Evolutionary conservation across 2,888 invertebrate species (phyloP).

Genomic region (Callimorpha dominula): DNA sequence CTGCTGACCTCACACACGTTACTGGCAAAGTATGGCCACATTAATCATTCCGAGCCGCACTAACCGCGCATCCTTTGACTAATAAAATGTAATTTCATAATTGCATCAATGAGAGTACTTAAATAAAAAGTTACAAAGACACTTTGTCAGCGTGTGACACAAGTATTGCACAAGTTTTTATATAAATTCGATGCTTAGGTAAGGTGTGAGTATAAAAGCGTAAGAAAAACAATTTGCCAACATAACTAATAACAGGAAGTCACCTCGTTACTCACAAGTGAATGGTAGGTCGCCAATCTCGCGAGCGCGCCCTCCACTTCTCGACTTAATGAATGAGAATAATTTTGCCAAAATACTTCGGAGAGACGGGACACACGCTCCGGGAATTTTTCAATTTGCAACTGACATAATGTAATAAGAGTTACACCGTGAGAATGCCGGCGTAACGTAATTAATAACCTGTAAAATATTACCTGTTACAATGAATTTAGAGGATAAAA

Average conservation of each 20-base stretch:
- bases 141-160: slow-evolving; percentile 44
- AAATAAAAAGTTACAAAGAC: slow-evolving; percentile 35
- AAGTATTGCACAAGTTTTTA: slow-evolving; percentile 58
- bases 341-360: slow-evolving; percentile 86
- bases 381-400: slow-evolving; percentile 87
- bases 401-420: slow-evolving; percentile 87
- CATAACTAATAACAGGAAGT: slow-evolving; percentile 85
- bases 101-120: slow-evolving; percentile 34
- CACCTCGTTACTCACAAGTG: slow-evolving; percentile 85
- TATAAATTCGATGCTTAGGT: slow-evolving; percentile 61
- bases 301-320: slow-evolving; percentile 81
- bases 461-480: slow-evolving; percentile 86
- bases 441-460: slow-evolving; percentile 85
- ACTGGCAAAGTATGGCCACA: slow-evolving; percentile 44
- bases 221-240: slow-evolving; percentile 82
- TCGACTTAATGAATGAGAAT: slow-evolving; percentile 86
- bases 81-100: slow-evolving; percentile 42
- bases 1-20: slow-evolving; percentile 53
- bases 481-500: slow-evolving; percentile 86
- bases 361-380: slow-evolving; percentile 85
- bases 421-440: slow-evolving; percentile 84
- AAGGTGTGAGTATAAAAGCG: slow-evolving; percentile 66
- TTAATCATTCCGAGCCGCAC: slow-evolving; percentile 38
- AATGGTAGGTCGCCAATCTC: slow-evolving; percentile 84
- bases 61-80: slow-evolving; percentile 34